Conservation (phyloP, 2,113 vertebrate species). For the Neotoma lepida region DNA sequence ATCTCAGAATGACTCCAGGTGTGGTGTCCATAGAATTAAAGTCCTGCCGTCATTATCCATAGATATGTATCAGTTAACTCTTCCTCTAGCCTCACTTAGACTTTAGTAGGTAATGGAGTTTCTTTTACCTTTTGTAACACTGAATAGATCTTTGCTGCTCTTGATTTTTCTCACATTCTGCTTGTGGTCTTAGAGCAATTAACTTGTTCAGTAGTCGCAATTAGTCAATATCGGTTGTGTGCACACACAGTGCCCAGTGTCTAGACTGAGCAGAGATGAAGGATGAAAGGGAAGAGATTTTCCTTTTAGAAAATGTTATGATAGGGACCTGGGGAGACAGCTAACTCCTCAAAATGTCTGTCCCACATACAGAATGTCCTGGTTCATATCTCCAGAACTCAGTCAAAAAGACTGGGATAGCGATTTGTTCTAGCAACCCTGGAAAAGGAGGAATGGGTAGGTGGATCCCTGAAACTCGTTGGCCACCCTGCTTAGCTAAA, state of each 20-base stretch:
- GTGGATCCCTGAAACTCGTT: not conserved
- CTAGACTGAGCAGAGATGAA: not conserved
- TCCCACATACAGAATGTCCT: not conserved
- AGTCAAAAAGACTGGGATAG: not conserved
- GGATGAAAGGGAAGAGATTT: not conserved
- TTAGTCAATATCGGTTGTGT: not conserved
- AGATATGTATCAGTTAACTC: not conserved
- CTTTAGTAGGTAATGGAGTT: not conserved
- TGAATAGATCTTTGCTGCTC: not conserved
- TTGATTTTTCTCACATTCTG: not conserved
- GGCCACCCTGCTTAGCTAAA: not conserved
- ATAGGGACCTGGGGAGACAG: too few relatives aligned
- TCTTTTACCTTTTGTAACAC: not conserved
- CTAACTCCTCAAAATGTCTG: too few relatives aligned
- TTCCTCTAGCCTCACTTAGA: not conserved
- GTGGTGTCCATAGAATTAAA: not conserved
- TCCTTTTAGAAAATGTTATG: not conserved
- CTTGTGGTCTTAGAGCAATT: constrained; percentile 22
- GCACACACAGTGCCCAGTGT: not conserved
- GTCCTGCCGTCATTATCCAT: not conserved
- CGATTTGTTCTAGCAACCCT: not conserved
- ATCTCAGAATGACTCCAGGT: not conserved
- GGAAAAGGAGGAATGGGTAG: too few relatives aligned
- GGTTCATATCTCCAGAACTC: not conserved
- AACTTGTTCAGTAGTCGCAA: not conserved